Evolutionary conservation across 2,888 invertebrate genomes (phyloP), one percentile per base, ranked within the genome.

Genomic region (Mantis religiosa): DNA sequence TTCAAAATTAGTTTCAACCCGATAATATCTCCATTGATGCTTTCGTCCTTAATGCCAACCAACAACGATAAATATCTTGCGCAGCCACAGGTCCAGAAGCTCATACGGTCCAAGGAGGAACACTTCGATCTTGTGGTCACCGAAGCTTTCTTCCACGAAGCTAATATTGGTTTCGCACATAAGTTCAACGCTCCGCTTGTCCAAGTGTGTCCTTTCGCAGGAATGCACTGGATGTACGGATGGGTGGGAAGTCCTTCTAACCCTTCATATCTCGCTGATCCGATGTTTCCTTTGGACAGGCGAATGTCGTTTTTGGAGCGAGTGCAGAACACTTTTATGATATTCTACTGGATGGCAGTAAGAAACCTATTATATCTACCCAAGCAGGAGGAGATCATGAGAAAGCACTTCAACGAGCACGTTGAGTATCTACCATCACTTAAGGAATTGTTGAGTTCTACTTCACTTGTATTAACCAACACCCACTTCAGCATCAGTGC

Each of bases 181-280:
- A 89, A 89, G 34, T 89, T 89, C 47, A 89, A 90, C 30, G 90
- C 85, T n/a, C 91, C 91, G 2, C 90, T 93, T n/a, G 92, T 94
- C 27, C 81, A 92, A 1, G 91, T 93, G 12, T 94, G 93, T 91
- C 93, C 94, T 0, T 90, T 94, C 82, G 94, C 94, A n/a, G 92
- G 93, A 83, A 93, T 92, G 88, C 92, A 93, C 83, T 93, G 93
- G 92, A 93, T 94, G 91, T 94, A 94, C 88, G 93, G 93, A 84
- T 92, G 93, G 90, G 93, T 94, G 92, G 94, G 94, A 1, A 92
- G 93, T 86, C 93, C 94, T 4, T 92, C 92, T 0, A 94, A 94
- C 0, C 93, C 93, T 91, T 93, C 95, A 0, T 93, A 93, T 91
- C 93, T 94, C 71, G 94, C 95, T 0, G 93, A 94, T 88, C 92